Evolutionary conservation across 2,797 vertebrate species (phyloP).

Genomic region (Eulemur rubriventer): DNA sequence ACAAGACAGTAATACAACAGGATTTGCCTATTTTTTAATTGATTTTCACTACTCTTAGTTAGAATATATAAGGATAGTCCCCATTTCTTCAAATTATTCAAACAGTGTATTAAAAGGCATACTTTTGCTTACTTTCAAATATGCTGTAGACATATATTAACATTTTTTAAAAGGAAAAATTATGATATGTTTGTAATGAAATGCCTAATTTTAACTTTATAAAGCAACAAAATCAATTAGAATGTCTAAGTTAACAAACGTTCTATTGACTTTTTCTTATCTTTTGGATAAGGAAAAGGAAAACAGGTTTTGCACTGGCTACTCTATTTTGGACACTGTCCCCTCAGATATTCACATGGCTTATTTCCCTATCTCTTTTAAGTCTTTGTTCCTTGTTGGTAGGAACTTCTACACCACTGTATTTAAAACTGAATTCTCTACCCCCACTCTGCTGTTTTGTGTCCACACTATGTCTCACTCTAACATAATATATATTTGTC

Average conservation of each 20-base stretch:
- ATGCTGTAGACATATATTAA: constrained; percentile 45
- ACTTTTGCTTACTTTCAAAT: constrained; percentile 71
- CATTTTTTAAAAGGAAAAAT: background rate
- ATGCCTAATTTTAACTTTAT: background rate
- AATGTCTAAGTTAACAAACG: background rate
- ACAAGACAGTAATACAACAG: background rate
- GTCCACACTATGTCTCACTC: background rate
- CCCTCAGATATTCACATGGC: background rate
- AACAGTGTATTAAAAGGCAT: constrained; percentile 55
- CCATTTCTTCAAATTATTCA: constrained; percentile 56
- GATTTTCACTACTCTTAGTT: constrained; percentile 40
- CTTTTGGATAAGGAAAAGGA: background rate
- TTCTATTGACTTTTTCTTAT: background rate
- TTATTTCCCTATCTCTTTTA: background rate
- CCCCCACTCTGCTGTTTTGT: background rate
- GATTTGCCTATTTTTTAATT: constrained; percentile 14
- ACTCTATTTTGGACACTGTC: background rate
- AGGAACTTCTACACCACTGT: background rate
- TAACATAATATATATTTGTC: background rate
- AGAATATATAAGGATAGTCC: constrained; percentile 35
- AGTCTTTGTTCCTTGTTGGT: background rate
- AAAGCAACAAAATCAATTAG: background rate
- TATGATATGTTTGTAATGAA: background rate
- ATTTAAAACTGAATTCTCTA: background rate
- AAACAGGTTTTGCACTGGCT: background rate